Evolutionary conservation across 1,140 invertebrate genomes (phyloP).

Genomic region (Lanistes nyassanus): DNA sequence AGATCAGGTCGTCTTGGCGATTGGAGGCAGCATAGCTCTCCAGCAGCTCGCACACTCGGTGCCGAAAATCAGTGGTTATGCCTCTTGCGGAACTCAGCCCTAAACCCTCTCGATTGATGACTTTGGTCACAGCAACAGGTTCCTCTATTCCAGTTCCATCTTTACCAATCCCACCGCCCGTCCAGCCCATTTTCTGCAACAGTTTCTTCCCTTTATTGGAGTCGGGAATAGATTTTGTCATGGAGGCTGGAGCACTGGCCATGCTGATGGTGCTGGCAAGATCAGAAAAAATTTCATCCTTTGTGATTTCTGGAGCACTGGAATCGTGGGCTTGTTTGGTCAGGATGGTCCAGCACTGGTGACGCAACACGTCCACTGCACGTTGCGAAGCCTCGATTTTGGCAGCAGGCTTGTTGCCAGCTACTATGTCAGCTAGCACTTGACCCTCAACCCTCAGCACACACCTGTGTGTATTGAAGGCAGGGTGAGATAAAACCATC

Average conservation of each 20-base stretch:
- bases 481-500: too few species aligned
- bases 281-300: constrained; percentile 67
- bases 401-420: constrained; percentile 33
- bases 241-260: constrained; percentile 47
- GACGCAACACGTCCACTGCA: constrained; percentile 43
- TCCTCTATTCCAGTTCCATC: constrained; percentile 74
- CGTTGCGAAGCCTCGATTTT: constrained; percentile 41
- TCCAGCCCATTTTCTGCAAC: constrained; percentile 85
- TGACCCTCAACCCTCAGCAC: constrained; percentile 43
- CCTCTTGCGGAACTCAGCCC: constrained; percentile 46
- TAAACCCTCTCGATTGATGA: constrained; percentile 55
- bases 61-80: constrained; percentile 43
- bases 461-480: too few species aligned
- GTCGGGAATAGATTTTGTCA: constrained; percentile 55
- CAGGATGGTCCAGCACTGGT: constrained; percentile 64
- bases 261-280: constrained; percentile 24
- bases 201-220: constrained; percentile 76
- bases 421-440: constrained; percentile 34
- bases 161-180: constrained; percentile 80
- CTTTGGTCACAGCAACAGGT: constrained; percentile 67
- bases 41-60: constrained; percentile 41
- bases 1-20: constrained; percentile 72
- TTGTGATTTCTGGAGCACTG: constrained; percentile 39
- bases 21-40: constrained; percentile 50
- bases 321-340: constrained; percentile 71